These are phyloP conservation scores for Apeltes quadracus DNA, from an alignment of 2,113 vertebrate species.

Conservation along the genomic window DNA sequence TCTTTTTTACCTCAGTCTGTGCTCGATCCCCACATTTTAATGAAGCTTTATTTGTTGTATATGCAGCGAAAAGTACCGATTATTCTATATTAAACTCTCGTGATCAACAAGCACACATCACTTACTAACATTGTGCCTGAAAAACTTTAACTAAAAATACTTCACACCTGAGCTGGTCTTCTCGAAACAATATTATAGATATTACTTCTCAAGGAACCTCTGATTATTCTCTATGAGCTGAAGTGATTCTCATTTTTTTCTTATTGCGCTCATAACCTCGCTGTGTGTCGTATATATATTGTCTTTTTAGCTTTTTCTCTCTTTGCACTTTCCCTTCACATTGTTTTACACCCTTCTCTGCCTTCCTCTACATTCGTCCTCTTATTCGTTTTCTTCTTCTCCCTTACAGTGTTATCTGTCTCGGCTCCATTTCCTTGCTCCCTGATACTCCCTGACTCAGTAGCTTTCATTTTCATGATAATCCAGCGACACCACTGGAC, in stretches of 20 bases:
- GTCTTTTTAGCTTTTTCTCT: slow-evolving; percentile 77
- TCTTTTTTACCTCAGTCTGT: slow-evolving; percentile 19
- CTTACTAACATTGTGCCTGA: slow-evolving; percentile 35
- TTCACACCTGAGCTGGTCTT: slow-evolving; percentile 62
- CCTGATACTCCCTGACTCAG: slow-evolving; percentile 81
- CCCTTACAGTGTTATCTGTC: slow-evolving; percentile 78
- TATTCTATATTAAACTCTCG: slow-evolving; percentile 39
- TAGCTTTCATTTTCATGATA: slow-evolving; percentile 85
- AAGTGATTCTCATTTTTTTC: slow-evolving; percentile 75
- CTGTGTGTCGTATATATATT: slow-evolving; percentile 78
- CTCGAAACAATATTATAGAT: slow-evolving; percentile 76
- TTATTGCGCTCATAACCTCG: slow-evolving; percentile 79
- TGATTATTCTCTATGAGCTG: slow-evolving; percentile 77
- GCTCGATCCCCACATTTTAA: neutral
- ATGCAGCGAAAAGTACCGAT: neutral
- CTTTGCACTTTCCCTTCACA: slow-evolving; percentile 67
- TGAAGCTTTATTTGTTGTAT: slow-evolving; percentile 19
- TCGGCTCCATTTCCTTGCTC: slow-evolving; percentile 79
- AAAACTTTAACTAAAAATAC: slow-evolving; percentile 50
- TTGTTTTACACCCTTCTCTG: slow-evolving; percentile 68
- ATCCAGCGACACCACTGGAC: slow-evolving; percentile 81
- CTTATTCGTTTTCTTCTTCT: slow-evolving; percentile 66
- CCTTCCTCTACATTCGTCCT: slow-evolving; percentile 61
- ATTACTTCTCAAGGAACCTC: slow-evolving; percentile 77
- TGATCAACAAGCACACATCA: slow-evolving; percentile 19